Evolutionary conservation across 2,113 vertebrate species (phyloP), one percentile per base, ranked within the genome.

Genomic region (Amia ocellicauda): DNA sequence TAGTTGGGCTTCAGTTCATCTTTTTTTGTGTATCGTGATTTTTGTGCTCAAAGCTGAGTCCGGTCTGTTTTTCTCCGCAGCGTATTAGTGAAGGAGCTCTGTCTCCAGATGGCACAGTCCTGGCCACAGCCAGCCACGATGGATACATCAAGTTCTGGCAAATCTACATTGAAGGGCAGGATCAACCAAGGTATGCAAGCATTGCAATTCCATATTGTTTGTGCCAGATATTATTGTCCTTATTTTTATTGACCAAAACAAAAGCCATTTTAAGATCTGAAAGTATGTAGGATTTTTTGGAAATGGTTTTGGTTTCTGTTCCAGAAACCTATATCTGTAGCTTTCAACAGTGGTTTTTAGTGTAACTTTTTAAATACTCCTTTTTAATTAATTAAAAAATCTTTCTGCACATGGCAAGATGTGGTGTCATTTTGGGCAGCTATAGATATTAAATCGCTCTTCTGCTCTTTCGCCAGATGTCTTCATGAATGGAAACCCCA

Each of bases 101-200:
- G 64, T 98, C 97, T 43, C 97, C 97, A 42, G 97, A 99, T 74
- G 97, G 97, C 47, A 95, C 94, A 0, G 94, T 99, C 45, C 81
- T 99, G 69, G 96, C 97, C 74, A 98, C 97, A 23, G 97, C 97
- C 42, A 98, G 96, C 66, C 94, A 99, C 10, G 97, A 99, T 54
- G 97, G 97, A 54, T 95, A 89, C 72, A 93, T 99, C 63, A 99
- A 99, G 80, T 99, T 99, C 82, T 99, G 97, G 97, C 97, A 99
- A 85, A 97, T 99, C 66, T 99, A 99, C 72, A 95, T 97, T 42
- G 97, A 99, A 60, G 96, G 86, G 1, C 94, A 94, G 66, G 94
- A 98, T 41, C 92, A 95, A 45, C 95, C 96, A 22, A 94, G 97
- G 97, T 99, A 85, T 76, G 52, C 1, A 0, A 43, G 29, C 11